Evolutionary conservation across 2,888 invertebrate species (phyloP).

Genomic region (Brachyopa scutellaris): DNA sequence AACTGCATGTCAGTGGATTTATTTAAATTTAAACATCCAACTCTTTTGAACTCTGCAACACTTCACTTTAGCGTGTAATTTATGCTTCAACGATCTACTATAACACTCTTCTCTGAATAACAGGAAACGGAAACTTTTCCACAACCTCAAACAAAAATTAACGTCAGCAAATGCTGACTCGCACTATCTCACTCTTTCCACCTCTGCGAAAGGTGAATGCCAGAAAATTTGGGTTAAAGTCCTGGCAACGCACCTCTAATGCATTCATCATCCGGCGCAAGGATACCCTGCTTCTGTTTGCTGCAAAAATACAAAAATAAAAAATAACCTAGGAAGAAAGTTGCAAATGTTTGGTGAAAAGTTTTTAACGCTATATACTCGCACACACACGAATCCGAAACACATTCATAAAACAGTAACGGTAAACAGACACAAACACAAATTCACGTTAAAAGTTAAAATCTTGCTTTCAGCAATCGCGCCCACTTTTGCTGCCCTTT

Average conservation of each 20-base stretch:
- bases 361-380: slow-evolving; percentile 41
- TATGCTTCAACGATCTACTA: slow-evolving; percentile 53
- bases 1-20: slow-evolving; percentile 58
- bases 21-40: slow-evolving; percentile 41
- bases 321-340: slow-evolving; percentile 27
- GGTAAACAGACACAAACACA: no score
- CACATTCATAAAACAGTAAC: no score
- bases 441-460: slow-evolving; percentile 14
- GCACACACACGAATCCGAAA: no score
- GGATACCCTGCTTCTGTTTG: slow-evolving; percentile 23
- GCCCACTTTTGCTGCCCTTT: not conserved
- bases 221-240: slow-evolving; percentile 53
- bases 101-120: slow-evolving; percentile 9
- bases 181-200: not conserved
- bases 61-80: slow-evolving; percentile 53
- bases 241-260: slow-evolving; percentile 62
- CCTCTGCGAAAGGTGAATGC: slow-evolving; percentile 32
- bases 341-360: slow-evolving; percentile 63
- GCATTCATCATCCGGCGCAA: slow-evolving; percentile 64
- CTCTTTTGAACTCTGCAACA: slow-evolving; percentile 5
- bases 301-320: not conserved
- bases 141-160: slow-evolving; percentile 65
- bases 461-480: slow-evolving; percentile 6
- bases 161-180: slow-evolving; percentile 57
- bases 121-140: slow-evolving; percentile 58